Conservation (phyloP, 2,888 invertebrate species). For the Agonopterix heracliana region DNA sequence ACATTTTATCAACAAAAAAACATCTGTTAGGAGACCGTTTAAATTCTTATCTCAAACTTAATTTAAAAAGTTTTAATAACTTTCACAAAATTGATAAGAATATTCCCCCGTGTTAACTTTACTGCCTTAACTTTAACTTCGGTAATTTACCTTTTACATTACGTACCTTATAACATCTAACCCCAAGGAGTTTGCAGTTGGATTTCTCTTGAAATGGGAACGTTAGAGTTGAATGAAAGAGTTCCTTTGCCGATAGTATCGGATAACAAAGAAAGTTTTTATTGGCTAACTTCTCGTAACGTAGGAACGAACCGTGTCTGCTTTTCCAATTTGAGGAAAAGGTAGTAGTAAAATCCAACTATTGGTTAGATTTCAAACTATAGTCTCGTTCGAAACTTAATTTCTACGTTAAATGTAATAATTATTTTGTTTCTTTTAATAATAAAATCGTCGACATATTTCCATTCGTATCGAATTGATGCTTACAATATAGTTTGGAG, state of each 20-base stretch:
- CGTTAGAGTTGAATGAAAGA: slow-evolving; percentile 49
- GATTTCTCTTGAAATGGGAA: slow-evolving; percentile 36
- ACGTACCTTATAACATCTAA: slow-evolving; percentile 16
- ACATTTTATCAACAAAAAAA: neutral
- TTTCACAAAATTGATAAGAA: slow-evolving; percentile 25
- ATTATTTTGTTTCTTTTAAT: neutral
- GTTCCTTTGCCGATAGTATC: slow-evolving; percentile 59
- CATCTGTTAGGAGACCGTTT: slow-evolving; percentile 9
- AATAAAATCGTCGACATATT: slow-evolving; percentile 10
- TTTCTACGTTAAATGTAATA: no score
- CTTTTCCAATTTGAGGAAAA: slow-evolving; percentile 66
- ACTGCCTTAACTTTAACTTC: neutral
- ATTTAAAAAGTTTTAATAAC: slow-evolving; percentile 44
- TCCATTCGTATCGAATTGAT: slow-evolving; percentile 9
- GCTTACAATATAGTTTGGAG: slow-evolving; percentile 21
- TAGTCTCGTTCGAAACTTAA: no score
- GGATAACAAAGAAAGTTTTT: slow-evolving; percentile 74
- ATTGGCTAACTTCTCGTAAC: slow-evolving; percentile 56
- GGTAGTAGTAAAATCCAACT: slow-evolving; percentile 40
- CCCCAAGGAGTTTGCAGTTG: slow-evolving; percentile 19
- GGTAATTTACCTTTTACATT: no score
- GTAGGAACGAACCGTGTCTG: slow-evolving; percentile 51
- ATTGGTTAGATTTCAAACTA: neutral
- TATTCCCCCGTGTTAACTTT: neutral
- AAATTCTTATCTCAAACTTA: slow-evolving; percentile 27